These are phyloP conservation scores for Cromileptes altivelis DNA, from an alignment of 2,113 vertebrate species.

Conservation along the genomic window DNA sequence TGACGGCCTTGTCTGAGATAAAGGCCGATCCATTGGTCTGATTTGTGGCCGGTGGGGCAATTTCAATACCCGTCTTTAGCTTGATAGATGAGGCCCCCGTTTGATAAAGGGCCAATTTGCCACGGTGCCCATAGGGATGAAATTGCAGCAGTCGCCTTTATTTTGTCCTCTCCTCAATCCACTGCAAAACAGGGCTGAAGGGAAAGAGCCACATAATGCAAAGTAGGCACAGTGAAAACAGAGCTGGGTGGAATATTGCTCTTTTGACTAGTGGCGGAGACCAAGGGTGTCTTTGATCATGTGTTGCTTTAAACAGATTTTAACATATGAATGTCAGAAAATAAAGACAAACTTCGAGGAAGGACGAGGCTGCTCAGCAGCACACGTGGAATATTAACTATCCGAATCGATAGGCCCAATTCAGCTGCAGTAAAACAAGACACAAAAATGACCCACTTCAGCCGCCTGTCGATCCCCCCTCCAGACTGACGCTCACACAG, in stretches of 20 bases:
- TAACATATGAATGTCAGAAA: slow-evolving; percentile 7
- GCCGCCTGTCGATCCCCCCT: background rate
- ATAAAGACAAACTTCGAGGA: slow-evolving; percentile 10
- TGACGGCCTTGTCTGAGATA: slow-evolving; percentile 86
- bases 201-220: slow-evolving; percentile 45
- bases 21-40: slow-evolving; percentile 83
- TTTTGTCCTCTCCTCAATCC: slow-evolving; percentile 80
- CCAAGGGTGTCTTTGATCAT: slow-evolving; percentile 44
- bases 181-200: slow-evolving; percentile 63
- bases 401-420: slow-evolving; percentile 30
- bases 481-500: slow-evolving; percentile 3
- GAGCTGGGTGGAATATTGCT: slow-evolving; percentile 14
- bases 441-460: slow-evolving; percentile 6
- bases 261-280: slow-evolving; percentile 34
- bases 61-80: slow-evolving; percentile 85
- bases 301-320: slow-evolving; percentile 28
- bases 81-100: slow-evolving; percentile 83
- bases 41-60: slow-evolving; percentile 85
- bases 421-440: slow-evolving; percentile 35
- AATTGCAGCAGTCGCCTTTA: slow-evolving; percentile 84
- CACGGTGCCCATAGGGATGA: slow-evolving; percentile 80
- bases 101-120: slow-evolving; percentile 88
- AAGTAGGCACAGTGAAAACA: slow-evolving; percentile 54
- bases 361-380: background rate
- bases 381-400: slow-evolving; percentile 40